These are phyloP conservation scores for Eupithecia insigniata DNA, from an alignment of 2,888 invertebrate genomes.

Conservation along the genomic window DNA sequence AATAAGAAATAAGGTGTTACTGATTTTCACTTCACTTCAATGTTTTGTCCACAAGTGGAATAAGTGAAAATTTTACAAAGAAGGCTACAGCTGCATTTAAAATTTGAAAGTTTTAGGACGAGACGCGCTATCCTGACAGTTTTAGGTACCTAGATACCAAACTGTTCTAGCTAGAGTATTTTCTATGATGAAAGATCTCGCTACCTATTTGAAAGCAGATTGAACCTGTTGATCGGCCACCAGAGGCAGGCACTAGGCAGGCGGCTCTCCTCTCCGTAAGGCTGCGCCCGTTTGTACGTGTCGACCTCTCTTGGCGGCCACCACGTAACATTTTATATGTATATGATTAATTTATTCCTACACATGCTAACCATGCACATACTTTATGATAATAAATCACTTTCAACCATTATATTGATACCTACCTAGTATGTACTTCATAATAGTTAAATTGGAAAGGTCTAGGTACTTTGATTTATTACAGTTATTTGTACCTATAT, in stretches of 20 bases:
- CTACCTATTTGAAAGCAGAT: neutral
- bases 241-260: neutral
- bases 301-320: constrained; percentile 67
- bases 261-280: neutral
- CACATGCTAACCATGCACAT: constrained; percentile 36
- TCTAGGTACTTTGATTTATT: neutral
- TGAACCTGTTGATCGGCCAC: neutral
- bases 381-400: constrained; percentile 35
- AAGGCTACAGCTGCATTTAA: neutral
- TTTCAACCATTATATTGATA: constrained; percentile 28
- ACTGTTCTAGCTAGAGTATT: neutral
- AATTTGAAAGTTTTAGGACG: neutral
- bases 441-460: constrained; percentile 6
- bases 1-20: no score
- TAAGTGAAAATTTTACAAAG: neutral
- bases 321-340: constrained; percentile 55
- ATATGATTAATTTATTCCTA: constrained; percentile 67
- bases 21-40: no score
- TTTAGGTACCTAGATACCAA: neutral
- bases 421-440: no score
- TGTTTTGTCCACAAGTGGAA: neutral
- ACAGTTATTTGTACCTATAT: neutral
- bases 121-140: neutral
- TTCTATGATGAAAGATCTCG: neutral
- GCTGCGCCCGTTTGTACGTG: constrained; percentile 48